These are phyloP conservation scores for Dryas iulia DNA, from an alignment of 1,140 invertebrate species.

Conservation along the genomic window DNA sequence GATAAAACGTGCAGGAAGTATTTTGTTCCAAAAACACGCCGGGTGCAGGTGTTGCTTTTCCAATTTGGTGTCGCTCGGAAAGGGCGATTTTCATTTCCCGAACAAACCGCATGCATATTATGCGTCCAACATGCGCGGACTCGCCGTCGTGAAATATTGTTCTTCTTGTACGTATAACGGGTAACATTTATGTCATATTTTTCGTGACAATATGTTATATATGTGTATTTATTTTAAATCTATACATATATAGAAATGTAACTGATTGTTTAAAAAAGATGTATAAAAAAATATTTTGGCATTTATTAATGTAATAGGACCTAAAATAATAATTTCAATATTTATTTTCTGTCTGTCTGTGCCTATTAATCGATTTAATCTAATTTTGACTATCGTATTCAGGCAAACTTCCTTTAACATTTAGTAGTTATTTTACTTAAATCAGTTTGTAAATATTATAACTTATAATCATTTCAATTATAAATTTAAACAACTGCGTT, in stretches of 20 bases:
- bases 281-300: no score
- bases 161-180: not conserved
- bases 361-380: no score
- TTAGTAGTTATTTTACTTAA: no score
- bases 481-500: no score
- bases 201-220: not conserved
- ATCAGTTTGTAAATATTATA: no score
- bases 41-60: constrained; percentile 54
- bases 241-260: not conserved
- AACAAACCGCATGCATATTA: constrained; percentile 33
- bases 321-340: no score
- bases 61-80: constrained; percentile 46
- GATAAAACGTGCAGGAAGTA: constrained; percentile 31
- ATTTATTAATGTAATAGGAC: no score
- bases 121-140: constrained; percentile 21
- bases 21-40: constrained; percentile 43
- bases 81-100: constrained; percentile 59
- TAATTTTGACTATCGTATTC: no score
- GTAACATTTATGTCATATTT: not conserved
- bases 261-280: no score
- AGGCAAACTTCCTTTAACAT: no score
- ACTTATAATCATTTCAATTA: no score
- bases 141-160: constrained; percentile 2
- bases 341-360: no score
- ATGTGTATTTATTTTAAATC: not conserved